These are phyloP conservation scores for Conops quadrifasciatus DNA, from an alignment of 2,888 invertebrate genomes.

Conservation along the genomic window DNA sequence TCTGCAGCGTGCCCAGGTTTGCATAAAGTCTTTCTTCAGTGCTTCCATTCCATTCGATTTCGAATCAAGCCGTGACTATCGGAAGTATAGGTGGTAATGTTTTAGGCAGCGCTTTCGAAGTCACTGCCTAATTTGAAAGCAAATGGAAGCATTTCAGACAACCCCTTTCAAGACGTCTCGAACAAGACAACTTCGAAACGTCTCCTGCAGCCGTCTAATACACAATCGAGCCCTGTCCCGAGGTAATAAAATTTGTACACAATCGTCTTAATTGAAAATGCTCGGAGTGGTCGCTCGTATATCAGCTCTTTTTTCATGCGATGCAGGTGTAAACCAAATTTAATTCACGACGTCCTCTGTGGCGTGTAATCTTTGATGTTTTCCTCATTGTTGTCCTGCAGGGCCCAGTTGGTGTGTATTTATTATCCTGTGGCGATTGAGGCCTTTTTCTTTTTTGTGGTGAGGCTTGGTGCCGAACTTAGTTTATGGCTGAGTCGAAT, in stretches of 20 bases:
- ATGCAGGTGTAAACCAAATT: slow-evolving; percentile 37
- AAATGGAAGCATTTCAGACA: too few relatives aligned
- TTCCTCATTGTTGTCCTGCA: not conserved
- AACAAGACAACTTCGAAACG: too few relatives aligned
- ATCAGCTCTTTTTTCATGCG: not conserved
- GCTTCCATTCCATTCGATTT: too few relatives aligned
- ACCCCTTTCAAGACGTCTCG: too few relatives aligned
- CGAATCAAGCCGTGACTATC: too few relatives aligned
- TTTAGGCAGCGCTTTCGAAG: too few relatives aligned
- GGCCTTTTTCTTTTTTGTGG: not conserved
- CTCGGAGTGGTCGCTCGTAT: not conserved
- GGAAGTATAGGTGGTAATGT: too few relatives aligned
- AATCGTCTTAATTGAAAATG: not conserved
- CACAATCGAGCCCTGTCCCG: too few relatives aligned
- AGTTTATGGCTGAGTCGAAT: slow-evolving; percentile 14
- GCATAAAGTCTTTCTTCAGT: too few relatives aligned
- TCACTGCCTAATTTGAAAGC: too few relatives aligned
- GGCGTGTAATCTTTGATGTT: slow-evolving; percentile 18
- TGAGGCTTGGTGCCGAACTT: slow-evolving; percentile 13
- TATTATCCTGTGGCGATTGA: slow-evolving; percentile 9
- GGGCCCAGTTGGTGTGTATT: not conserved
- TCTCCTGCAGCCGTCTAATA: too few relatives aligned
- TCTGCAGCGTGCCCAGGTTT: too few relatives aligned
- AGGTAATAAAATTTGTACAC: slow-evolving; percentile 4
- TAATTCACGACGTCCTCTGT: slow-evolving; percentile 28